Evolutionary conservation across 1,140 invertebrate genomes (phyloP).

Genomic region (Sitobion miscanthi): DNA sequence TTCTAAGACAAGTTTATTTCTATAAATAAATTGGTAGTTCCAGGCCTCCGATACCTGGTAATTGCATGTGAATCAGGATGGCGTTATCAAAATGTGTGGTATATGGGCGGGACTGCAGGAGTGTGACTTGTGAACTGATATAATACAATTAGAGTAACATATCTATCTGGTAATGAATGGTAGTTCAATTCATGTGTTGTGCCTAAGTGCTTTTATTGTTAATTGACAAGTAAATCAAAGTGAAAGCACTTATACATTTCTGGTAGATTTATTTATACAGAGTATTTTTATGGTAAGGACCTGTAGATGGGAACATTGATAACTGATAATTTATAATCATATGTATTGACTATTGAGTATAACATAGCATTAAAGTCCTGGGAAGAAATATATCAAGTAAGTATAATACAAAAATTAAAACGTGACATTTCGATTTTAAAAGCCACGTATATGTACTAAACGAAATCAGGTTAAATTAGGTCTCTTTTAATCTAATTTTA

Average conservation of each 20-base stretch:
- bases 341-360: not conserved
- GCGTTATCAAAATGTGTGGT: not conserved
- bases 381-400: not conserved
- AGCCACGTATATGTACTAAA: not conserved
- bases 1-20: too few relatives aligned
- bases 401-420: not conserved
- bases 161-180: not conserved
- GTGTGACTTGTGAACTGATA: not conserved
- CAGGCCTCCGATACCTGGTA: too few relatives aligned
- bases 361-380: not conserved
- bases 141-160: not conserved
- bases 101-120: not conserved
- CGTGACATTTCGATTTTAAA: not conserved
- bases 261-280: not conserved
- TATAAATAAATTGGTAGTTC: too few relatives aligned
- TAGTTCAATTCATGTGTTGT: too few relatives aligned
- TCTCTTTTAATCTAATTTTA: conserved; percentile 8
- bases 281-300: not conserved
- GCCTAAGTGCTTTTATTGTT: not conserved
- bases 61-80: too few relatives aligned
- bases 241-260: not conserved
- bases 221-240: not conserved
- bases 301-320: not conserved
- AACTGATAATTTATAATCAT: not conserved
- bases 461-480: not conserved